phyloP scores from a whole-genome alignment of 2,888 invertebrate genomes.

The Spodoptera littoralis region DNA sequence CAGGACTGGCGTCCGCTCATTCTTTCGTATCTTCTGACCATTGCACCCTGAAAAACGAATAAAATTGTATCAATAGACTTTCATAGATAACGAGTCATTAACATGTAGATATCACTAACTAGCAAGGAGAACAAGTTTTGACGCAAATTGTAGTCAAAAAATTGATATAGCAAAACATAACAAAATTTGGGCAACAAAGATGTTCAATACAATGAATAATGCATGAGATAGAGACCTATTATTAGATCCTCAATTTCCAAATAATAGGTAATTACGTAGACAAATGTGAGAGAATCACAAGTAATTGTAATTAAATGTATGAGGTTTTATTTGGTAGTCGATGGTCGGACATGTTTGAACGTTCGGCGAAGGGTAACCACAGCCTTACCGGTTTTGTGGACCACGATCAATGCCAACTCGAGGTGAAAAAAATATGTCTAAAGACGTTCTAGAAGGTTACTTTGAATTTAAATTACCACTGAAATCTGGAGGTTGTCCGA shows the following conservation, averaged over 20 bases:
- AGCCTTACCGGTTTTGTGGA: slow-evolving; percentile 84
- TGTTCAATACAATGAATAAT: slow-evolving; percentile 18
- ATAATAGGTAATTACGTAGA: slow-evolving; percentile 23
- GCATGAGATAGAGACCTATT: slow-evolving; percentile 18
- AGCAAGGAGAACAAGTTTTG: slow-evolving; percentile 22
- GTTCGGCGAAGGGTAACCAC: slow-evolving; percentile 85
- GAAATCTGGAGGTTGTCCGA: slow-evolving; percentile 41
- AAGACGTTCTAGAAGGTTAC: slow-evolving; percentile 75
- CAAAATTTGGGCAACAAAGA: slow-evolving; percentile 22
- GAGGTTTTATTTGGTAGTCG: slow-evolving; percentile 63
- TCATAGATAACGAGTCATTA: slow-evolving; percentile 23
- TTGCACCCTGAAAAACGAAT: slow-evolving; percentile 76
- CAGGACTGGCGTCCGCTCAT: slow-evolving; percentile 87
- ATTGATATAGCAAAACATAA: slow-evolving; percentile 30
- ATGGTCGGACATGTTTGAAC: slow-evolving; percentile 63
- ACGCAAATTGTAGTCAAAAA: slow-evolving; percentile 50
- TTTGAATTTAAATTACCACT: slow-evolving; percentile 56
- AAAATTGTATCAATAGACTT: slow-evolving; percentile 9
- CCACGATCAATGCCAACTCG: slow-evolving; percentile 83
- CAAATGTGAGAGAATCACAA: slow-evolving; percentile 40
- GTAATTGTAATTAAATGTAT: slow-evolving; percentile 52
- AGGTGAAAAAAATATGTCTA: slow-evolving; percentile 82
- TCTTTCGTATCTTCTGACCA: slow-evolving; percentile 87
- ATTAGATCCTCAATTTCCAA: slow-evolving; percentile 12
- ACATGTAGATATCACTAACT: slow-evolving; percentile 15